Base-by-base conservation (phyloP, 2,113 vertebrate genomes). In the Rhineura floridana region DNA sequence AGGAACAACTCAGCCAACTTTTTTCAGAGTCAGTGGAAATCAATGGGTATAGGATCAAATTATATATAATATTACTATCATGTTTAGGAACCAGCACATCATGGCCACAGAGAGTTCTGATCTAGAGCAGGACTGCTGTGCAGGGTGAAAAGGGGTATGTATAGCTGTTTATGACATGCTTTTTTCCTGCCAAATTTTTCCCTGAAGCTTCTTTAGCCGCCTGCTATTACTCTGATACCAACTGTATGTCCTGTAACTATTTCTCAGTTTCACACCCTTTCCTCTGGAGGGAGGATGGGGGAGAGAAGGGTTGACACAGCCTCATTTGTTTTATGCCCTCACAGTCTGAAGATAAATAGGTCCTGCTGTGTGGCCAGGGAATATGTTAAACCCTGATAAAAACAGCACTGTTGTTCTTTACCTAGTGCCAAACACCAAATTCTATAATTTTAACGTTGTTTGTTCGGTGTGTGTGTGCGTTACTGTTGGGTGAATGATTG, bases 321-420 rank as follows among this genome's bases (percentile, higher is more conserved):
- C 33, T 65, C 55, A 50, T 93, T 91, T 33, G n/a, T 70, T 15
- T n/a, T 33, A 30, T 67, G 42, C 83, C 25, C 63, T 6, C 5
- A 2, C 67, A 0, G 8, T 90, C 80, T 84, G n/a, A 88, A 91
- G 2, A 17, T 0, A 87, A 17, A 87, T 44, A 76, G 50, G 63
- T 13, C 1, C 46, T 83, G 1, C 33, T 85, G 77, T 36, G 44
- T n/a, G 50, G 23, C 23, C 63, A 88, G 30, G 63, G 28, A 84
- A 42, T 77, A 52, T 17, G 6, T 82, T 72, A 25, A 4, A 4
- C 8, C 44, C 39, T 81, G 63, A 77, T 89, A 28, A 88, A 85
- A 81, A 84, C 70, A 89, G 90, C 89, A 12, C 17, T 76, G 67
- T 52, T 46, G n/a, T 30, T 17, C 17, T 8, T 46, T 36, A 87